Evolutionary conservation across 53 echinoderm and acorn worm species (phyloP).

Genomic region (Temnopleurus reevesii): DNA sequence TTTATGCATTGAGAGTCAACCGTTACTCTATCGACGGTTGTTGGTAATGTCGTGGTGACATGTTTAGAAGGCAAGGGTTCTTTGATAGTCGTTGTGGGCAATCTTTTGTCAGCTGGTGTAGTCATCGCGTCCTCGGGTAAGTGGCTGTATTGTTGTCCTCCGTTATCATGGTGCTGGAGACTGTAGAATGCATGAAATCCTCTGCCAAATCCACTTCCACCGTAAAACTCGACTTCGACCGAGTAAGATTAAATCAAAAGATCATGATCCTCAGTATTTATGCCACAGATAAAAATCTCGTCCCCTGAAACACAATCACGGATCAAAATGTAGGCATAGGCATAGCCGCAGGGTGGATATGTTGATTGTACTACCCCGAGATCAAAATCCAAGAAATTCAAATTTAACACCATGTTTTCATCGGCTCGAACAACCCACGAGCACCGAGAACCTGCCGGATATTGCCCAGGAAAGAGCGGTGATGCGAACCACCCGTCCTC

Average conservation of each 20-base stretch:
- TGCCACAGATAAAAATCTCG: not conserved
- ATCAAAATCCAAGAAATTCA: slow-evolving; percentile 19
- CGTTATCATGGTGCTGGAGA: not conserved
- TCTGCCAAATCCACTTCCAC: not conserved
- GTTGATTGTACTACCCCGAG: not conserved
- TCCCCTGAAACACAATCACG: slow-evolving; percentile 1
- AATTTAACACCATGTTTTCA: not conserved
- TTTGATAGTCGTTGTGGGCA: not conserved
- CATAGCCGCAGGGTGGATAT: not conserved
- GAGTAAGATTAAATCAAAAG: not conserved
- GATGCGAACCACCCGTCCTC: slow-evolving; percentile 42
- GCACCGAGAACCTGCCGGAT: slow-evolving; percentile 38
- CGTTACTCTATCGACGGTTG: not conserved
- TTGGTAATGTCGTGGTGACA: not conserved
- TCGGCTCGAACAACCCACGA: slow-evolving; percentile 24
- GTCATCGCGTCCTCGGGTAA: not conserved
- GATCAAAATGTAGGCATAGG: not conserved
- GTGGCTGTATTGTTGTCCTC: not conserved
- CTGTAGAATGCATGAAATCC: slow-evolving; percentile 46
- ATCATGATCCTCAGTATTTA: not conserved
- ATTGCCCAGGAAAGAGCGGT: not conserved
- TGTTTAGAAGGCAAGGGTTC: not conserved
- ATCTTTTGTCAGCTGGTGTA: not conserved
- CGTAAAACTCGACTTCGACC: slow-evolving; percentile 18
- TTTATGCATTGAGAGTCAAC: not conserved